A percentile compares a stretch with the other conserved stretches of the same genome.
Evolutionary conservation across 1,140 invertebrate genomes (phyloP).

Genomic region (Pteromalus puparum): DNA sequence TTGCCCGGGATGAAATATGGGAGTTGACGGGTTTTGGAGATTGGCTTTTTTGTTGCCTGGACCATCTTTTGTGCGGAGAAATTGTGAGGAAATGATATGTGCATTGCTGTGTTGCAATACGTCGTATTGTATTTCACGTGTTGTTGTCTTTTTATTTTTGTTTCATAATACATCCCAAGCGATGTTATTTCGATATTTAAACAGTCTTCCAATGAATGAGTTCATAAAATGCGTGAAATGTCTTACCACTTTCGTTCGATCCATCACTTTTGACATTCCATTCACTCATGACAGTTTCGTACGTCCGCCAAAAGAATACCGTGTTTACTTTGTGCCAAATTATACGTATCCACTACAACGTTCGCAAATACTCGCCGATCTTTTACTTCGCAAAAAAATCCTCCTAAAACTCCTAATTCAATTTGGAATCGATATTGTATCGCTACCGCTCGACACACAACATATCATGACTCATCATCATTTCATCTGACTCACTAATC

Average conservation of each 20-base stretch:
- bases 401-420: background rate
- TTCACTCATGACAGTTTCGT: background rate
- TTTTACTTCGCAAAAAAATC: background rate
- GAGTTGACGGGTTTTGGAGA: background rate
- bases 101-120: background rate
- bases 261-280: background rate
- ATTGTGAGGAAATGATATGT: background rate
- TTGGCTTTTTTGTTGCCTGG: too few species aligned
- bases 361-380: background rate
- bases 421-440: background rate
- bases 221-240: background rate
- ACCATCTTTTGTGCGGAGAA: background rate
- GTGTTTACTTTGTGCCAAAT: background rate
- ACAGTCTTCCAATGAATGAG: background rate
- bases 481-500: background rate
- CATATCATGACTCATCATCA: background rate
- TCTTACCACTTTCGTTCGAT: background rate
- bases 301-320: background rate
- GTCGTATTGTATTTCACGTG: background rate
- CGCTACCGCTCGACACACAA: background rate
- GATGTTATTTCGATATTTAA: background rate
- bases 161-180: background rate
- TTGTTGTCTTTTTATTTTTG: background rate
- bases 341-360: background rate
- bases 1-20: background rate